These are phyloP conservation scores for Drosophila teissieri DNA, from an alignment of 1,140 invertebrate genomes.

Conservation along the genomic window DNA sequence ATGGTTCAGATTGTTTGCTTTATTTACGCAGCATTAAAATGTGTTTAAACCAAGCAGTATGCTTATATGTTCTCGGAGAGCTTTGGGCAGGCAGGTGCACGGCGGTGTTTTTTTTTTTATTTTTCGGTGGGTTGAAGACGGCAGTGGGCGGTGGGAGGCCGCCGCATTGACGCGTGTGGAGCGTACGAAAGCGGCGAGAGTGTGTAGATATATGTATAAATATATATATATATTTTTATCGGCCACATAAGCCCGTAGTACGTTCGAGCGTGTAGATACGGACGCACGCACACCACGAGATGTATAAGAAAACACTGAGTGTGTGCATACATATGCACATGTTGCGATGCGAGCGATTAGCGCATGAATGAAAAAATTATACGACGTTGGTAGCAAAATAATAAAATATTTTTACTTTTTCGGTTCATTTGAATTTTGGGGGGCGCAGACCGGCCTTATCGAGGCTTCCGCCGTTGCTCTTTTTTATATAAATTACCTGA, in stretches of 20 bases:
- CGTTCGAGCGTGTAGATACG: slow-evolving; percentile 33
- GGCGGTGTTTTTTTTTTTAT: neutral
- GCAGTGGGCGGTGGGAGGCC: slow-evolving; percentile 20
- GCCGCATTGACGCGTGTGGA: slow-evolving; percentile 64
- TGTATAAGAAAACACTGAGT: slow-evolving; percentile 30
- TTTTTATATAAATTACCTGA: slow-evolving; percentile 51
- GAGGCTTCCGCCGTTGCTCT: slow-evolving; percentile 28
- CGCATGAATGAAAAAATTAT: slow-evolving; percentile 80
- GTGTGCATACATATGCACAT: neutral
- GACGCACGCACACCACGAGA: slow-evolving; percentile 23
- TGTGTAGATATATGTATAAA: slow-evolving; percentile 54
- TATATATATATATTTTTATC: slow-evolving; percentile 50
- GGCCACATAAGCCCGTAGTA: slow-evolving; percentile 43
- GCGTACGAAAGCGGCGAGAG: slow-evolving; percentile 41
- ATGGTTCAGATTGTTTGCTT: slow-evolving; percentile 58
- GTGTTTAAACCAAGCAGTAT: slow-evolving; percentile 55
- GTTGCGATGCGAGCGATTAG: slow-evolving; percentile 55
- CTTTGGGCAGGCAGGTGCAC: slow-evolving; percentile 23
- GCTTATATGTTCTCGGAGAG: slow-evolving; percentile 29
- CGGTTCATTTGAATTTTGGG: slow-evolving; percentile 9
- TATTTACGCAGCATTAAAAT: slow-evolving; percentile 80
- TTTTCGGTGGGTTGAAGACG: neutral
- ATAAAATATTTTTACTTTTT: slow-evolving; percentile 41
- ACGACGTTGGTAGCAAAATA: slow-evolving; percentile 52
- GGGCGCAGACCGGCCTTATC: slow-evolving; percentile 24